These are phyloP conservation scores for Acanthurus lineatus DNA, from an alignment of 2,797 vertebrate species.

Conservation along the genomic window DNA sequence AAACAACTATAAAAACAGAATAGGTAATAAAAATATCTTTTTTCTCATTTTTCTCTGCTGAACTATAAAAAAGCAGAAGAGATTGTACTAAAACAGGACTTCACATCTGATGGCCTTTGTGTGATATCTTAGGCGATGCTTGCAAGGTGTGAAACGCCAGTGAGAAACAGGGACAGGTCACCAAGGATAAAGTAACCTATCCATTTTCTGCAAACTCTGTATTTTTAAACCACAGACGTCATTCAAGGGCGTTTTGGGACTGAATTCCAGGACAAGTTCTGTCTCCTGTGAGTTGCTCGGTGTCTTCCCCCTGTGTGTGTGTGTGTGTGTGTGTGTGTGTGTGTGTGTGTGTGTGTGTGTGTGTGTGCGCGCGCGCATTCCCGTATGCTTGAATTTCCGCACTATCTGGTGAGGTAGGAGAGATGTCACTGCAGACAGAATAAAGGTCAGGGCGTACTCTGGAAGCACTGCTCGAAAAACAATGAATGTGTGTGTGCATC, in stretches of 20 bases:
- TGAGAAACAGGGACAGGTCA: conserved; percentile 75
- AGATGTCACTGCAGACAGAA: conserved; percentile 80
- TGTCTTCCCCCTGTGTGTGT: conserved; percentile 60
- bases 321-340: conserved; percentile 25
- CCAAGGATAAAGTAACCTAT: conserved; percentile 74
- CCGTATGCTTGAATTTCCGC: conserved; percentile 67
- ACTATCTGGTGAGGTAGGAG: conserved; percentile 78
- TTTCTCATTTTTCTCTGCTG: conserved; percentile 7
- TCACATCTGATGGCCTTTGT: conserved; percentile 17
- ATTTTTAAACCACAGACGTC: conserved; percentile 80
- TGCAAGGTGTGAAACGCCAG: conserved; percentile 40
- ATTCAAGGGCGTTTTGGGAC: conserved; percentile 73
- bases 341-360: conserved; percentile 21
- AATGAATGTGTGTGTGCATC: conserved; percentile 48
- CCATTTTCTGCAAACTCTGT: conserved; percentile 78
- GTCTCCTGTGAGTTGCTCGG: conserved; percentile 70
- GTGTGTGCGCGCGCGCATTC: conserved; percentile 39
- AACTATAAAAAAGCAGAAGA: conserved; percentile 2
- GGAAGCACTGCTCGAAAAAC: conserved; percentile 59
- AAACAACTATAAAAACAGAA: too few relatives aligned
- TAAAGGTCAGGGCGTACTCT: conserved; percentile 80
- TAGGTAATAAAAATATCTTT: background rate
- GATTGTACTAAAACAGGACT: background rate
- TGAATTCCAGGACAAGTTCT: conserved; percentile 78
- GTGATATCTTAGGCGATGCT: conserved; percentile 26